These are phyloP conservation scores for Empis stercorea DNA, from an alignment of 2,888 invertebrate genomes.

Conservation along the genomic window DNA sequence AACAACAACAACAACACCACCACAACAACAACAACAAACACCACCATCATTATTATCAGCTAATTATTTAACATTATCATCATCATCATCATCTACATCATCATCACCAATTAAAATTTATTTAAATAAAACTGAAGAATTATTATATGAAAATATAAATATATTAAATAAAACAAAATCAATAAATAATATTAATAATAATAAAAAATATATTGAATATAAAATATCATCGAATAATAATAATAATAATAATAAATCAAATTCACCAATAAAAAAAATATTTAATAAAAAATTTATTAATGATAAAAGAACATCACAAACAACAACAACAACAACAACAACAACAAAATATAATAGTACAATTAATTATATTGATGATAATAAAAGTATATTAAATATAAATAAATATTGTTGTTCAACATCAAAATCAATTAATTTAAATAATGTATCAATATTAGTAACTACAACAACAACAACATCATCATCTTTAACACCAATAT, in stretches of 20 bases:
- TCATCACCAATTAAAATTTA: conserved; percentile 7
- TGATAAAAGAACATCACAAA: neutral
- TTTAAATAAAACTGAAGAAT: too few species aligned
- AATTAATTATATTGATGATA: neutral
- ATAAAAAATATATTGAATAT: too few species aligned
- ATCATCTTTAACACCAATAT: conserved; percentile 2
- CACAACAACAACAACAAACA: too few species aligned
- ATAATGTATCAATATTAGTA: neutral
- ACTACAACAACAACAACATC: conserved; percentile 4
- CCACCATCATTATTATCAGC: too few species aligned
- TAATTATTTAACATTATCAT: too few species aligned
- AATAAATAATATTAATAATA: too few species aligned
- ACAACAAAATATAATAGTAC: neutral
- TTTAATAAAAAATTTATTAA: neutral
- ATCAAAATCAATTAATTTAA: neutral
- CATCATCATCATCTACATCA: conserved; percentile 2
- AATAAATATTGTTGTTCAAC: neutral
- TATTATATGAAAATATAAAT: too few species aligned
- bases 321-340: neutral
- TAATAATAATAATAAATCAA: neutral
- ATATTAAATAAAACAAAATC: too few species aligned
- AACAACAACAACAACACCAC: too few species aligned
- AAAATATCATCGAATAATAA: too few species aligned
- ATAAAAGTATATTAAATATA: neutral
- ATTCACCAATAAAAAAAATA: conserved; percentile 2